A percentile compares a stretch with the other conserved stretches of the same genome.
Evolutionary conservation across 2,888 invertebrate species (phyloP).

Genomic region (Eristalis pertinax): DNA sequence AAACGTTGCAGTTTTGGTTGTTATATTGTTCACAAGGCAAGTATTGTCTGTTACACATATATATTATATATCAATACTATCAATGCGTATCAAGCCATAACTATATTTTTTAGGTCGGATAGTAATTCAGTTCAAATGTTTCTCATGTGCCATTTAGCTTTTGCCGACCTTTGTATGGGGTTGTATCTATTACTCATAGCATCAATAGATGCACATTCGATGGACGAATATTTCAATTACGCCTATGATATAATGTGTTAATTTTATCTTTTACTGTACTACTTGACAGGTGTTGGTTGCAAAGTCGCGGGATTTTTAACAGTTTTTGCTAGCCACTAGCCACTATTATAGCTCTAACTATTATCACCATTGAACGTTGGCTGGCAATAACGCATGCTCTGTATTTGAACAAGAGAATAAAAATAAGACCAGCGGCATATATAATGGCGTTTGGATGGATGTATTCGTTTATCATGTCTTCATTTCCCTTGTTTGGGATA

Average conservation of each 20-base stretch:
- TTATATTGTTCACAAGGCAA: conserved; percentile 85
- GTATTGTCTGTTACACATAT: not conserved
- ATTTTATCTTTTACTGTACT: not conserved
- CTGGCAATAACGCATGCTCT: conserved; percentile 92
- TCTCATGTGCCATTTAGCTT: conserved; percentile 91
- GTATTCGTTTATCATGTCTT: conserved; percentile 89
- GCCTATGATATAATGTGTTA: conserved; percentile 85
- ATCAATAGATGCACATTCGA: conserved; percentile 91
- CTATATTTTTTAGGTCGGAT: conserved; percentile 78
- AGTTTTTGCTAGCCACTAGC: conserved; percentile 92
- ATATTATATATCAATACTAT: no score
- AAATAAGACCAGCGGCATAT: conserved; percentile 87
- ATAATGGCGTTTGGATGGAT: conserved; percentile 91
- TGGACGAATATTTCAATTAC: conserved; percentile 93
- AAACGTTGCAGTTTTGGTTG: conserved; percentile 90
- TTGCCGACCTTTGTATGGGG: conserved; percentile 94
- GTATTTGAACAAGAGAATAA: conserved; percentile 90
- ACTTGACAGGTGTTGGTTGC: conserved; percentile 86
- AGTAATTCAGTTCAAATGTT: conserved; percentile 86
- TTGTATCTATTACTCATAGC: conserved; percentile 92
- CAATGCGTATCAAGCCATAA: not conserved
- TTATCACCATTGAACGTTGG: conserved; percentile 93
- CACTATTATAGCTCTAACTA: conserved; percentile 92
- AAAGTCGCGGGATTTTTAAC: conserved; percentile 93
- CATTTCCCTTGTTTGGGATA: conserved; percentile 90